Base-by-base conservation (phyloP, 2,113 vertebrate species). In the Actinemys pallida region DNA sequence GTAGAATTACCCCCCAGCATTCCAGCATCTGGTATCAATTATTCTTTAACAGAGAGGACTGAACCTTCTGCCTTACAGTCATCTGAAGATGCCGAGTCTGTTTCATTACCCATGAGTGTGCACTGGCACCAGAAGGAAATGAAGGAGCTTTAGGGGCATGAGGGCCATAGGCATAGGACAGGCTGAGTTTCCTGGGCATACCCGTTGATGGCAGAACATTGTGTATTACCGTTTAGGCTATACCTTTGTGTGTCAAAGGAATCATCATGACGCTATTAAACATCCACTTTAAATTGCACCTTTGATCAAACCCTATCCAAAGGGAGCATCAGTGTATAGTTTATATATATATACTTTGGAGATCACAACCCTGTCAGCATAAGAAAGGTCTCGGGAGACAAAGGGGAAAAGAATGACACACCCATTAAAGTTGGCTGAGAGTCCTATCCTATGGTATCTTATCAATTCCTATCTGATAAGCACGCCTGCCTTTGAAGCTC, bases 391-490 rank as follows among this genome's bases (percentile, higher is more conserved):
- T 91, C 92, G 87, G 95, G 90, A 94, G 95, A 92, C 86, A 88
- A 89, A 90, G 87, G 90, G 95, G n/a, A 89, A 96, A 96, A 86
- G 96, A 96, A 97, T 95, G 93, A 94, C 95, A 91, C 87, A 89
- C 86, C 96, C 96, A 97, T 97, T 91, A 91, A 96, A 92, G 87
- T 87, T 97, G 87, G 93, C 94, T 93, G 94, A 97, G 93, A 90
- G 89, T 95, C 94, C 90, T 91, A 91, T 93, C 89, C 96, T 95
- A 95, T 94, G 86, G 90, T 96, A 96, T 93, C 96, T 93, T 83
- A 96, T 96, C 96, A 93, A 80, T 95, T 96, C 86, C 94, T 96
- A 96, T 96, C 96, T 72, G 89, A 95, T 97, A 94, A 96, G 94
- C 94, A 96, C 90, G 8, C 35, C 24, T 20, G 83, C 59, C 84